phyloP scores from a whole-genome alignment of 2,888 invertebrate genomes.

The Acronicta psi region DNA sequence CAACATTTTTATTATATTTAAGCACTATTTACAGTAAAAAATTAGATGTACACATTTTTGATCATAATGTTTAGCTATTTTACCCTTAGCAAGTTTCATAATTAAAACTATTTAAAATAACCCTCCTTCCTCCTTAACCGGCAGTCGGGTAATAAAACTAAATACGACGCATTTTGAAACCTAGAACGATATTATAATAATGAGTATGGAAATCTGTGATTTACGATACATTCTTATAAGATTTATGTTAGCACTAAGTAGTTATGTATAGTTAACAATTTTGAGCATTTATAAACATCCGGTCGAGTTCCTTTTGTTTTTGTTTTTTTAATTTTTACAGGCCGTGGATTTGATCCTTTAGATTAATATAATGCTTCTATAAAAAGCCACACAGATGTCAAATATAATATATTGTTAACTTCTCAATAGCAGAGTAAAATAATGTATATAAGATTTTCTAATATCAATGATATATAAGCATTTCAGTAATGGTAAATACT shows the following conservation, averaged over 20 bases:
- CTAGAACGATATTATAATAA: conserved; percentile 23
- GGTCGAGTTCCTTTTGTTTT: conserved; percentile 45
- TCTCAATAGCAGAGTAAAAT: neutral
- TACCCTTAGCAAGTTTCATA: conserved; percentile 3
- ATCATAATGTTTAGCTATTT: conserved; percentile 5
- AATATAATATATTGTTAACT: neutral
- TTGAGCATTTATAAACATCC: conserved; percentile 49
- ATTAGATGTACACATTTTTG: neutral
- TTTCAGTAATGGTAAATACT: neutral
- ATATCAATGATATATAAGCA: neutral
- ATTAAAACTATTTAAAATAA: too few species aligned
- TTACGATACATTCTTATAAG: conserved; percentile 61
- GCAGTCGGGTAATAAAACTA: too few species aligned
- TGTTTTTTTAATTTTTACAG: neutral
- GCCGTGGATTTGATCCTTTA: conserved; percentile 10
- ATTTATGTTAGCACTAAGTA: conserved; percentile 40
- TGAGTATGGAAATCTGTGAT: conserved; percentile 63
- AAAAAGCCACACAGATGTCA: neutral
- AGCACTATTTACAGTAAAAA: neutral
- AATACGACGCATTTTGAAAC: neutral
- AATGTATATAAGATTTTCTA: too few species aligned
- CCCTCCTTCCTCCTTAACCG: too few species aligned
- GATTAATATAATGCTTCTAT: neutral
- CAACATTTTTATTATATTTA: neutral
- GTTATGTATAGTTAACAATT: conserved; percentile 31